Evolutionary conservation across 2,797 vertebrate species (phyloP).

Genomic region (Liasis olivaceus): DNA sequence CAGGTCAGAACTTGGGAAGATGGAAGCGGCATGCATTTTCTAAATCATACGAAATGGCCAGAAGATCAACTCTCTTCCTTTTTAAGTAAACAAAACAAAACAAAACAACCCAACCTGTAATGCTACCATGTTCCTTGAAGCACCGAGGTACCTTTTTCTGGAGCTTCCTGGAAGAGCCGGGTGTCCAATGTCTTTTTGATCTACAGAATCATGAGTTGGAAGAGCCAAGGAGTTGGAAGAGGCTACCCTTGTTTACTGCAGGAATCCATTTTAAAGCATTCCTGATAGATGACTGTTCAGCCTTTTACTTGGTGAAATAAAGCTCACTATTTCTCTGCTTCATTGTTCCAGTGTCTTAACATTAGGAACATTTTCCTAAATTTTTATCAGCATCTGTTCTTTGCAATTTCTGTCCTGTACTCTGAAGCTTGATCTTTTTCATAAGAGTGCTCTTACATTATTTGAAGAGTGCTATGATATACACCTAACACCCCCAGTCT

Average conservation of each 20-base stretch:
- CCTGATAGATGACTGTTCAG: not conserved
- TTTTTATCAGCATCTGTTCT: not conserved
- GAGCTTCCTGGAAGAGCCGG: not conserved
- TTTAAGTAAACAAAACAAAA: not conserved
- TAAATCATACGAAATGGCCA: not conserved
- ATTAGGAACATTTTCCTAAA: not conserved
- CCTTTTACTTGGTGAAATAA: not conserved
- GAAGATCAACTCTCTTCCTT: not conserved
- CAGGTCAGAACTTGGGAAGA: not conserved
- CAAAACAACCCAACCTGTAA: not conserved
- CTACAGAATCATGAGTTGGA: not conserved
- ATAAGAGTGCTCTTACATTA: not conserved
- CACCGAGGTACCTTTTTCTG: not conserved
- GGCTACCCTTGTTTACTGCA: not conserved
- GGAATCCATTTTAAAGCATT: no score
- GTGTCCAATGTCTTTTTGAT: not conserved
- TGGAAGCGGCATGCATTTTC: not conserved
- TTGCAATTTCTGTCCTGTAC: not conserved
- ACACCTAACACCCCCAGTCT: not conserved
- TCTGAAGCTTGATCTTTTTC: not conserved
- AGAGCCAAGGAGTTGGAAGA: not conserved
- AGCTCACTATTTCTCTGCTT: not conserved
- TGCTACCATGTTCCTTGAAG: not conserved
- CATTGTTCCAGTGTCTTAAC: not conserved
- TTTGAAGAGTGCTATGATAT: not conserved